Base-by-base conservation (phyloP, 92 coral and sea anemone species). In the Heliopora coerulea region DNA sequence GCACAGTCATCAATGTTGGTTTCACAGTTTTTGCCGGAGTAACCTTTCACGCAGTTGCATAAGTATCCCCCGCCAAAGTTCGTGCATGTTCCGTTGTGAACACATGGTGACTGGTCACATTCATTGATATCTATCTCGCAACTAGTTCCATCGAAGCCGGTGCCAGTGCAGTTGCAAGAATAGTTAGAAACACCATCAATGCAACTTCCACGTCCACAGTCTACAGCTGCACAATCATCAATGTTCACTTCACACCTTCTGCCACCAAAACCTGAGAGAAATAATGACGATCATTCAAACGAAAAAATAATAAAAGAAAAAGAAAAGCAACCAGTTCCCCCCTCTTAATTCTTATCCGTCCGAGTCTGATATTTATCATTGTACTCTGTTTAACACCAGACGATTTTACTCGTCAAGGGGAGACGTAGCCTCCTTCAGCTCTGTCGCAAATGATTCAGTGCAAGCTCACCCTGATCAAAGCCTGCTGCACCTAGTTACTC, bases 1-100 rank as follows among this genome's bases (percentile, higher is more conserved):
- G 56, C 65, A 73, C 97, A 92, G 30, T 92, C 97, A 72, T 89
- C 82, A 52, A 92, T 87, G 49, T 87, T 80, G 12, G 56, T 63
- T 39, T 80, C 85, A 75, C 97, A 92, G 65, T 92, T 81, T 48
- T 84, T 88, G 46, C 89, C 96, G 28, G 70, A 72, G 57, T 80
- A 92, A 25, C 96, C 97, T 3, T 62, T 30, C 4, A 42, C 65
- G 73, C 97, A 92, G 20, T 19, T 25, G 40, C 97, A 92, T 61
- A 68, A 59, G 68, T 89, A 92, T 0, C 82, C 86, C 3, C 97
- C 97, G 58, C 61, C 78, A 68, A 78, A 81, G 78, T 92, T 87
- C 25, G 27, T 28, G 59, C 97, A 92, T n/a, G 80, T 83, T 44
- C 75, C 87, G 70, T 87, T 85, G 20, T 73, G 52, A 33, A 73